Evolutionary conservation across 2,888 invertebrate species (phyloP).

Genomic region (Gandaritis pyraliata): DNA sequence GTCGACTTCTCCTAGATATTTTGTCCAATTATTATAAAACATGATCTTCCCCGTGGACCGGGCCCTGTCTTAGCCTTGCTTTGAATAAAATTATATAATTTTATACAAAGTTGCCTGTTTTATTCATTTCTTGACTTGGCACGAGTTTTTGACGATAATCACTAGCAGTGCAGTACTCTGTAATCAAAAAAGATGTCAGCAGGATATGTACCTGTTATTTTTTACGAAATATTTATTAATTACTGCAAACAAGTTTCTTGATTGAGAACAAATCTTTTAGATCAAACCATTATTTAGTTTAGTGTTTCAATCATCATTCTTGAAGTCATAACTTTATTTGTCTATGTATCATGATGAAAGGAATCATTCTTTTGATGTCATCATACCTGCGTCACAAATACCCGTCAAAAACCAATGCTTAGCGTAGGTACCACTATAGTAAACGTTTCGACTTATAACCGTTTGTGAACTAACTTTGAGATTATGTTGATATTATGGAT

Average conservation of each 20-base stretch:
- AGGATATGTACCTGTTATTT: too few relatives aligned
- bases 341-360: too few relatives aligned
- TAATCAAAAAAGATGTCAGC: too few relatives aligned
- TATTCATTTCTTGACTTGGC: slow-evolving; percentile 6
- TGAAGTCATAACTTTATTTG: too few relatives aligned
- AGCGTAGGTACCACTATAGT: slow-evolving; percentile 4
- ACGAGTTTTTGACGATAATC: not conserved
- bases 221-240: too few relatives aligned
- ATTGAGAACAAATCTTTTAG: too few relatives aligned
- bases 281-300: too few relatives aligned
- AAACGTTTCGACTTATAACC: slow-evolving; percentile 21
- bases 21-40: slow-evolving; percentile 41
- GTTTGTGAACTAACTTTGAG: slow-evolving; percentile 26
- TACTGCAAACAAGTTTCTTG: too few relatives aligned
- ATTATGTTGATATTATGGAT: slow-evolving; percentile 32
- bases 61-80: slow-evolving; percentile 20
- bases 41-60: slow-evolving; percentile 21
- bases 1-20: slow-evolving; percentile 35
- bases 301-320: too few relatives aligned
- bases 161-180: too few relatives aligned
- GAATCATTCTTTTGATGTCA: too few relatives aligned
- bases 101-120: slow-evolving; percentile 5
- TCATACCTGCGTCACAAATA: not conserved
- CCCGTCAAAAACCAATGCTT: not conserved
- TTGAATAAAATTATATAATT: slow-evolving; percentile 26